Conservation (phyloP, 1,140 invertebrate species). For the Drosophila equinoxialis region DNA sequence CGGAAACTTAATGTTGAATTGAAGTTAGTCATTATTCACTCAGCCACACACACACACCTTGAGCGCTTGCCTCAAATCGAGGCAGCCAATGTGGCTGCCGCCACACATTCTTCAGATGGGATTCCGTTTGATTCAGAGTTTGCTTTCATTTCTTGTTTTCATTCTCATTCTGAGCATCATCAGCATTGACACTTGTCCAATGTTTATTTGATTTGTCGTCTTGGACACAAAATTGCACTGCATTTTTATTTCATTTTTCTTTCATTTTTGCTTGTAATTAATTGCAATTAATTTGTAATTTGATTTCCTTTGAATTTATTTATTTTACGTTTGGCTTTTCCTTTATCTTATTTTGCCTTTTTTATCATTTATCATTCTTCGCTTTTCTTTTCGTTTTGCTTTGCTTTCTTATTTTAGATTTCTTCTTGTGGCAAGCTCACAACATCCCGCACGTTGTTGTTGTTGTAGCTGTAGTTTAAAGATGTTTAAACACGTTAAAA, state of each 20-base stretch:
- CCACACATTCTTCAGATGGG: slow-evolving; percentile 36
- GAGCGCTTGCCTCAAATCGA: slow-evolving; percentile 45
- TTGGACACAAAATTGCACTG: slow-evolving; percentile 3
- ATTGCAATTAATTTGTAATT: slow-evolving; percentile 20
- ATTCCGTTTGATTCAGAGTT: slow-evolving; percentile 22
- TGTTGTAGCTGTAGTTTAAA: slow-evolving; percentile 25
- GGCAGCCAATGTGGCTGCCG: slow-evolving; percentile 49
- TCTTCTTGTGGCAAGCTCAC: slow-evolving; percentile 54
- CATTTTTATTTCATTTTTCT: slow-evolving; percentile 14
- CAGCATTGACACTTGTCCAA: slow-evolving; percentile 51
- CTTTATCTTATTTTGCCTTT: neutral
- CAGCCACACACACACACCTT: slow-evolving; percentile 35
- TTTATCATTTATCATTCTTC: neutral
- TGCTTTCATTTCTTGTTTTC: slow-evolving; percentile 26
- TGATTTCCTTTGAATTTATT: neutral
- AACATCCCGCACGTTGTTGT: slow-evolving; percentile 68
- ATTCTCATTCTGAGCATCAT: neutral
- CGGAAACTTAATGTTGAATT: slow-evolving; percentile 14
- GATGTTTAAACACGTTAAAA: slow-evolving; percentile 59
- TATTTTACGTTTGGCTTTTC: neutral
- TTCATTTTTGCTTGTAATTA: slow-evolving; percentile 1
- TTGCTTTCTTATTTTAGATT: slow-evolving; percentile 34
- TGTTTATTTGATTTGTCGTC: slow-evolving; percentile 26
- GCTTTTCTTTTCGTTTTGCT: neutral
- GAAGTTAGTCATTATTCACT: neutral